phyloP scores from a whole-genome alignment of 2,113 vertebrate species.

The Porphyrio hochstetteri region DNA sequence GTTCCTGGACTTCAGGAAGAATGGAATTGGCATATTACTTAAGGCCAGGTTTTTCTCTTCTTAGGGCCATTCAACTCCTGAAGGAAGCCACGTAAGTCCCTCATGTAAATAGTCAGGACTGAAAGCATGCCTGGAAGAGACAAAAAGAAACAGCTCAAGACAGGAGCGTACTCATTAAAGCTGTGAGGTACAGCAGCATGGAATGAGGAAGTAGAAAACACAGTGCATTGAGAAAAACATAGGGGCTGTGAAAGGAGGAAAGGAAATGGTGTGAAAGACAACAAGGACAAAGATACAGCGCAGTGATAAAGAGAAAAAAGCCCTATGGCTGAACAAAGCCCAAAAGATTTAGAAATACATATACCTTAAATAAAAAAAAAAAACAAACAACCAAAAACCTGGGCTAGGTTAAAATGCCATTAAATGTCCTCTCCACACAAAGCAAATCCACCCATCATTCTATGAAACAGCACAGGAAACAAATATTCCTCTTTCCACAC shows the following conservation, averaged over 20 bases:
- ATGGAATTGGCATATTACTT: neutral
- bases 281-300: neutral
- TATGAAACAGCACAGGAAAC: neutral
- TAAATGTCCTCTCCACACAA: neutral
- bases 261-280: neutral
- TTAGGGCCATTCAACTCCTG: neutral
- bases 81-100: neutral
- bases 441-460: neutral
- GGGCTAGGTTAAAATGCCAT: neutral
- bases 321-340: neutral
- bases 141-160: neutral
- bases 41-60: neutral
- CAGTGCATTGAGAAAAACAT: neutral
- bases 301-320: neutral
- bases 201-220: neutral
- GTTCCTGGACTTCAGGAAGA: neutral
- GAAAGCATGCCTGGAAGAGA: neutral
- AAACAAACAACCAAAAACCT: too few relatives aligned
- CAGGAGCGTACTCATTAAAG: neutral
- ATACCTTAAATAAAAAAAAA: neutral
- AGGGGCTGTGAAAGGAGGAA: neutral
- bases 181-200: neutral
- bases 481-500: neutral
- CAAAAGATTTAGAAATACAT: neutral
- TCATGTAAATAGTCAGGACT: neutral